Conservation (phyloP, 2,888 invertebrate species). For the Heteromurus nitidus region DNA sequence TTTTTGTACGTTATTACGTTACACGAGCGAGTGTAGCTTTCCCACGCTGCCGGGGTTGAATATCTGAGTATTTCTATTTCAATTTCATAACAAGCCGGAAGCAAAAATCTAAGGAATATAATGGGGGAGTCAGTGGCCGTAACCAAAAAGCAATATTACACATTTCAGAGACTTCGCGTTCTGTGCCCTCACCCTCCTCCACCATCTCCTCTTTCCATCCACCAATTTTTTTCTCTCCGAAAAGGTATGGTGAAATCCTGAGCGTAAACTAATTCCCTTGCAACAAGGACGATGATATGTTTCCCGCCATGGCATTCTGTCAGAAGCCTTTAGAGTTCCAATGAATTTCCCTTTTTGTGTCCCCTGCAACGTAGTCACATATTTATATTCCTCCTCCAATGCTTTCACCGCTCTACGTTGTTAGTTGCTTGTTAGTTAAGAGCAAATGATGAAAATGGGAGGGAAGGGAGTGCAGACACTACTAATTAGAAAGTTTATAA, state of each 20-base stretch:
- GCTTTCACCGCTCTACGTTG: not conserved
- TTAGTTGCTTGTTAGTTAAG: slow-evolving; percentile 29
- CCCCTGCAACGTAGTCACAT: not conserved
- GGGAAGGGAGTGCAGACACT: slow-evolving; percentile 37
- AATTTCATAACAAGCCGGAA: slow-evolving; percentile 55
- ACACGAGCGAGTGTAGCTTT: slow-evolving; percentile 13
- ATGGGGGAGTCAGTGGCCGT: slow-evolving; percentile 42
- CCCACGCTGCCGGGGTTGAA: slow-evolving; percentile 35
- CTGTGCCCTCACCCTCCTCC: not conserved
- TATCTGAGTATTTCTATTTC: slow-evolving; percentile 38
- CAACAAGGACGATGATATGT: slow-evolving; percentile 44
- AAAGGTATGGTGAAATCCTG: slow-evolving; percentile 34
- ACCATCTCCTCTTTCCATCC: not conserved
- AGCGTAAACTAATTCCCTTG: slow-evolving; percentile 58
- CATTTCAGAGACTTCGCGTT: not conserved
- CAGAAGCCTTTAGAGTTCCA: slow-evolving; percentile 29
- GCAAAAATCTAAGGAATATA: slow-evolving; percentile 41
- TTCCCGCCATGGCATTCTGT: slow-evolving; percentile 40
- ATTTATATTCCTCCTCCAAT: not conserved
- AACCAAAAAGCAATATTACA: slow-evolving; percentile 42
- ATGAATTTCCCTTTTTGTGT: slow-evolving; percentile 17
- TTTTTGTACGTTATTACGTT: not conserved
- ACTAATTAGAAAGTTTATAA: slow-evolving; percentile 68
- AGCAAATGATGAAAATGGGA: slow-evolving; percentile 30
- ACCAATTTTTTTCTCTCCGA: no score